Evolutionary conservation across 1,140 invertebrate genomes (phyloP).

Genomic region (Heliconius eleuchia): DNA sequence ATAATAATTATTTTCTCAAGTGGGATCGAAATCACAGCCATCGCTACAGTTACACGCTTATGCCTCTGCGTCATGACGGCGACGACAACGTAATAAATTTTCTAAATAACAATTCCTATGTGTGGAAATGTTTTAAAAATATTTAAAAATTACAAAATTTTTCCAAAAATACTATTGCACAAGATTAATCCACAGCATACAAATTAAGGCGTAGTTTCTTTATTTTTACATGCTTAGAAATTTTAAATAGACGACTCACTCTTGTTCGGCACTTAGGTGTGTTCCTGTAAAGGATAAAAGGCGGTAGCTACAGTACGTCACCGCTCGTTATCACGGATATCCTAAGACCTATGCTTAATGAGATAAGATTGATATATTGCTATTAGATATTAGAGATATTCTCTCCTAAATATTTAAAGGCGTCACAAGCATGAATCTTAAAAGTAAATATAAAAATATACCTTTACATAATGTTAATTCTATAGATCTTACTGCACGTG

Average conservation of each 20-base stretch:
- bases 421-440: conserved; percentile 25
- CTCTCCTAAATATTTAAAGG: conserved; percentile 20
- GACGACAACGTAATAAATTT: no score
- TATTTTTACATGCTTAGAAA: background rate
- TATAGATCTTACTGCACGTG: background rate
- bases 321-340: conserved; percentile 31
- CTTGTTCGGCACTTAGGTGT: background rate
- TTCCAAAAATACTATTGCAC: background rate
- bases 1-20: no score
- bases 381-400: conserved; percentile 26
- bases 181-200: background rate
- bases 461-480: background rate
- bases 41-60: no score
- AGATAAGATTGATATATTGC: conserved; percentile 36
- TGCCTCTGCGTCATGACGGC: no score
- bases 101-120: no score
- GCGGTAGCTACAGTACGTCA: conserved; percentile 20
- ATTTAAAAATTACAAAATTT: background rate
- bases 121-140: background rate
- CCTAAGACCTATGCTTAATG: conserved; percentile 15
- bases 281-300: background rate
- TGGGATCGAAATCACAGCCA: no score
- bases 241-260: background rate
- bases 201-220: background rate
- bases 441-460: conserved; percentile 13